phyloP scores from a whole-genome alignment of 2,888 invertebrate genomes.

The Bugulina stolonifera region DNA sequence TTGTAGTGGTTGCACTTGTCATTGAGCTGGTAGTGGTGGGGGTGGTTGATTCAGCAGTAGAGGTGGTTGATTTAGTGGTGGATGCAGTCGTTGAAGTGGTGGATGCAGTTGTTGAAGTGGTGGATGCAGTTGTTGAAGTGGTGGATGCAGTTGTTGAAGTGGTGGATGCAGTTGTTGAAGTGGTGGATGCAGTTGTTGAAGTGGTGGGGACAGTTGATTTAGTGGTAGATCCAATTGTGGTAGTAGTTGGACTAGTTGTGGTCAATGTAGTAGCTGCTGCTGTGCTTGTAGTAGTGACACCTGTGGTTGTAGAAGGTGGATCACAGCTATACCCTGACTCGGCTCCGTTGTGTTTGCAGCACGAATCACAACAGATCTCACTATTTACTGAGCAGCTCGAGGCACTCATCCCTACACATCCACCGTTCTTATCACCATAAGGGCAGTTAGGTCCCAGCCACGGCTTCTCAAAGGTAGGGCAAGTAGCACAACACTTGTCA shows the following conservation, averaged over 20 bases:
- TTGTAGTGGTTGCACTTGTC: not conserved
- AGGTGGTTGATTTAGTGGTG: not conserved
- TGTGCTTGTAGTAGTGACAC: not conserved
- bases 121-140: not conserved
- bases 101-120: not conserved
- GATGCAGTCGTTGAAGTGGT: not conserved
- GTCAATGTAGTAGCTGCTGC: not conserved
- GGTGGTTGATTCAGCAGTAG: not conserved
- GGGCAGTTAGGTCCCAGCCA: not conserved
- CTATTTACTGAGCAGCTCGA: not conserved
- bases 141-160: not conserved
- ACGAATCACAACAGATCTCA: not conserved
- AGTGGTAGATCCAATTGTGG: not conserved
- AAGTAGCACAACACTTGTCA: not conserved
- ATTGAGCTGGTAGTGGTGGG: too few species aligned
- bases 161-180: not conserved
- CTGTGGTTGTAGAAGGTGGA: not conserved
- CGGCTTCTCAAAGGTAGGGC: not conserved
- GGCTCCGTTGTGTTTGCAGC: not conserved
- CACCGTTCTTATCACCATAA: not conserved
- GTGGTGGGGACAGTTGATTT: not conserved
- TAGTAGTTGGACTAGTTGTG: not conserved
- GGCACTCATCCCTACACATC: not conserved
- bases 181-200: not conserved
- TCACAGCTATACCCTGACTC: not conserved